Percentiles rank a stretch among this genome's conserved stretches.
Evolutionary conservation across 92 coral and sea anemone genomes (phyloP).

Genomic region (Heliopora coerulea): DNA sequence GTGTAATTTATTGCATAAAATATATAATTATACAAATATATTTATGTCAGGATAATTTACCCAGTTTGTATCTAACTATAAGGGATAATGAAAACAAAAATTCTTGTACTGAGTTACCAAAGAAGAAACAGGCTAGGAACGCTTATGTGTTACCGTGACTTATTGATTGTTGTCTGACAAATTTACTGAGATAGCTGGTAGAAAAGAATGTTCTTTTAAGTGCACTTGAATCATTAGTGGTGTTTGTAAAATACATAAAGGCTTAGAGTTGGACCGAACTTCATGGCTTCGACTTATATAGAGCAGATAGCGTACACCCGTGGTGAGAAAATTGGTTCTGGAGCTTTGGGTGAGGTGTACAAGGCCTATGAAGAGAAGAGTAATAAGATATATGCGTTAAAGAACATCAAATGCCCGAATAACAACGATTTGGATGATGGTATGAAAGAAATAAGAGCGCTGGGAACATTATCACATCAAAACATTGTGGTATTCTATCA

Average conservation of each 20-base stretch:
- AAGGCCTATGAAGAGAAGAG: background rate
- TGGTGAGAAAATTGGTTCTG: background rate
- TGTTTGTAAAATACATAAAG: too few species aligned
- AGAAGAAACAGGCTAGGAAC: too few species aligned
- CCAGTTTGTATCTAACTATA: too few species aligned
- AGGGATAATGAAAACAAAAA: too few species aligned
- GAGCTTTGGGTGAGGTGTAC: slow-evolving; percentile 19
- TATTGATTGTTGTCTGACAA: background rate
- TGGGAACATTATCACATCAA: background rate
- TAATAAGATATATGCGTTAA: background rate
- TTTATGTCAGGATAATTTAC: background rate
- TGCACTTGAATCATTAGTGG: too few species aligned
- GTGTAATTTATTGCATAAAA: too few species aligned
- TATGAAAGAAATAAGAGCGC: background rate
- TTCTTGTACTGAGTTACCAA: too few species aligned
- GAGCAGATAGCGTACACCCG: too few species aligned
- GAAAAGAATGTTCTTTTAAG: background rate
- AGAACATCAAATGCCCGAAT: slow-evolving; percentile 2
- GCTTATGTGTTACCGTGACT: too few species aligned
- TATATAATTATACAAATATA: background rate
- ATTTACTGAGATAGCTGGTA: background rate
- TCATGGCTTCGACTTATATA: too few species aligned
- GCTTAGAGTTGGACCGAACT: too few species aligned
- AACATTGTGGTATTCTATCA: background rate
- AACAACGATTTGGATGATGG: background rate